Base-by-base conservation (phyloP, 2,113 vertebrate species). In the Eolophus roseicapilla region DNA sequence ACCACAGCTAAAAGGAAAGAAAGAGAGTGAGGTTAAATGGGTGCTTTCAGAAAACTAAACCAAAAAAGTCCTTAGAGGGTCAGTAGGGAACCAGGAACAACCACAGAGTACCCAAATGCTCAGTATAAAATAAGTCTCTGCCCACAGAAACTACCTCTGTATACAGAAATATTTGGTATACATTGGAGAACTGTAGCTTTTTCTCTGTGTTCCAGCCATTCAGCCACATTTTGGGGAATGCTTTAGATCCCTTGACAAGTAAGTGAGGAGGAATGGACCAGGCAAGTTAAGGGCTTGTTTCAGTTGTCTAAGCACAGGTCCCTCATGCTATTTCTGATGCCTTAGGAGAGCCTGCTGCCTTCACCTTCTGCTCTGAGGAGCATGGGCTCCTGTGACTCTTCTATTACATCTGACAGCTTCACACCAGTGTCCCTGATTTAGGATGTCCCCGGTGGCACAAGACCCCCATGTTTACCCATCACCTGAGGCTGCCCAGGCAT, bases 1-100 rank as follows among this genome's bases (percentile, higher is more conserved):
- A 99, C 99, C 49, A 99, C 98, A 74, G 99, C 99, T 99, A 88
- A 29, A 97, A 70, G 47, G 52, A 29, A 95, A 82, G 96, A 55
- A 96, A 29, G 23, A 69, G 49, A 95, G 16, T 37, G 33, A 57
- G 24, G 43, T 28, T 29, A 39, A 57, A 23, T 4, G 28, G n/a
- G 39, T 1, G 7, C 1, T 21, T 64, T 8, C 0, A 11, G n/a
- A 43, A 70, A 62, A n/a, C 13, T 9, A 46, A 3, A 23, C 12
- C 12, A 33, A 4, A 27, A 24, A 18, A 25, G 27, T 9, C 28
- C 20, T 68, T 17, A 12, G 12, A 35, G 17, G 24, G 23, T 49
- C 27, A 23, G 31, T 7, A 43, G 29, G 31, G 52, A 67, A 37
- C 17, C 37, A 17, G 19, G 37, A 76, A 55, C 21, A 21, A 16